phyloP scores from a whole-genome alignment of 1,140 invertebrate genomes.

The Lordiphosa collinella region DNA sequence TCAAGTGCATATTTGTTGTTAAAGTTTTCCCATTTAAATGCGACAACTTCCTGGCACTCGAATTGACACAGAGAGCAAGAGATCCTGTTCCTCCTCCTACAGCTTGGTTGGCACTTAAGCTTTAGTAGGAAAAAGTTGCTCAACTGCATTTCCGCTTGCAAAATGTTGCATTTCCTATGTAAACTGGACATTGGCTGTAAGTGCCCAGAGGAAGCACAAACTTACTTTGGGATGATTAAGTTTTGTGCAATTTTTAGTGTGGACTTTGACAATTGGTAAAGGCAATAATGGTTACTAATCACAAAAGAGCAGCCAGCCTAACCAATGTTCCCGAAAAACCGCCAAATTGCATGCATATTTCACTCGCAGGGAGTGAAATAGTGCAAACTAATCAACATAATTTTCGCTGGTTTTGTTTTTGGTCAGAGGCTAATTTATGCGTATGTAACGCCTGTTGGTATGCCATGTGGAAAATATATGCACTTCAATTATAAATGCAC shows the following conservation, averaged over 20 bases:
- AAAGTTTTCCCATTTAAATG: slow-evolving; percentile 62
- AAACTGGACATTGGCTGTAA: too few relatives aligned
- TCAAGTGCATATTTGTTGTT: slow-evolving; percentile 11
- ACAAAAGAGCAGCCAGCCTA: too few relatives aligned
- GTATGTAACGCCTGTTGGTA: not conserved
- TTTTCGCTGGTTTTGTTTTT: slow-evolving; percentile 25
- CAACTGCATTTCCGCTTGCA: slow-evolving; percentile 52
- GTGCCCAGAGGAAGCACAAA: too few relatives aligned
- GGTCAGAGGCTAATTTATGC: slow-evolving; percentile 46
- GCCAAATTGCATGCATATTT: not conserved
- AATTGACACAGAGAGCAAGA: slow-evolving; percentile 1
- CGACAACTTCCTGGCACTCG: slow-evolving; percentile 47
- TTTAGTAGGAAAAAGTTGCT: slow-evolving; percentile 36
- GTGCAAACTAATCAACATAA: slow-evolving; percentile 63
- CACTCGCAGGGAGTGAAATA: slow-evolving; percentile 21
- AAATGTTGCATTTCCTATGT: slow-evolving; percentile 61
- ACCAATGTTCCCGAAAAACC: not conserved
- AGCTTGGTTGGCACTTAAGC: too few relatives aligned
- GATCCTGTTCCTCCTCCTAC: not conserved
- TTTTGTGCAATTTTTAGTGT: too few relatives aligned
- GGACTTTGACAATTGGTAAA: too few relatives aligned
- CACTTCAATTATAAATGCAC: slow-evolving; percentile 26
- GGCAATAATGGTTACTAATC: too few relatives aligned
- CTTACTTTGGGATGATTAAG: too few relatives aligned
- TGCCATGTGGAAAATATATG: too few relatives aligned